A percentile compares a stretch with the other conserved stretches of the same genome.
Evolutionary conservation across 1,140 invertebrate species (phyloP).

Genomic region (Ephestia elutella): DNA sequence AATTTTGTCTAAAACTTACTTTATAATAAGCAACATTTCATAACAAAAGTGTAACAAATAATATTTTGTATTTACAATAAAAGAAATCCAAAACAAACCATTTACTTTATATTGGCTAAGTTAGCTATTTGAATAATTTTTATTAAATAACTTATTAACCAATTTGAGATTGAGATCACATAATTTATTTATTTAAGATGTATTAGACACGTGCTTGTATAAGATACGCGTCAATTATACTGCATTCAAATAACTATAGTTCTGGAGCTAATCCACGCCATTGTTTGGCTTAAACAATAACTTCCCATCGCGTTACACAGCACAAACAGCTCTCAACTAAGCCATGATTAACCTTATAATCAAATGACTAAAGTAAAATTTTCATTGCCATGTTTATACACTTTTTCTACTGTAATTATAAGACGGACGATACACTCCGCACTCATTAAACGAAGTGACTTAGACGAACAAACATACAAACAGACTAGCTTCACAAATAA

Average conservation of each 20-base stretch:
- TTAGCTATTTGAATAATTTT: too few relatives aligned
- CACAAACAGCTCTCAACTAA: neutral
- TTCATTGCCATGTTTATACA: neutral
- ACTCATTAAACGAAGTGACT: slow-evolving; percentile 4
- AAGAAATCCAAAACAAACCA: too few relatives aligned
- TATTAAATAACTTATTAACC: too few relatives aligned
- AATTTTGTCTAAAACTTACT: too few relatives aligned
- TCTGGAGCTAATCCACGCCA: slow-evolving; percentile 18
- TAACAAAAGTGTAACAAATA: too few relatives aligned
- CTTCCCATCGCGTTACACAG: slow-evolving; percentile 17
- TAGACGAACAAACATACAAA: neutral
- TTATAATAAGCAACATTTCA: too few relatives aligned
- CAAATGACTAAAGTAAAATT: neutral
- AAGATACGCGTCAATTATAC: slow-evolving; percentile 4
- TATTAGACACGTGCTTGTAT: neutral
- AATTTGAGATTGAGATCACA: neutral
- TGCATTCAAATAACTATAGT: slow-evolving; percentile 11
- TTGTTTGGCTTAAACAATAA: slow-evolving; percentile 31
- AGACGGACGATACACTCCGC: slow-evolving; percentile 1
- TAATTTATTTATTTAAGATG: neutral
- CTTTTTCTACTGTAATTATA: slow-evolving; percentile 2
- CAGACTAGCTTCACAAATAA: neutral
- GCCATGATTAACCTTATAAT: neutral
- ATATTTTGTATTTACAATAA: too few relatives aligned
- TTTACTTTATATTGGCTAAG: too few relatives aligned